Base-by-base conservation (phyloP, 37 sponge, comb jelly and placozoan species). In the Ianthella basta region DNA sequence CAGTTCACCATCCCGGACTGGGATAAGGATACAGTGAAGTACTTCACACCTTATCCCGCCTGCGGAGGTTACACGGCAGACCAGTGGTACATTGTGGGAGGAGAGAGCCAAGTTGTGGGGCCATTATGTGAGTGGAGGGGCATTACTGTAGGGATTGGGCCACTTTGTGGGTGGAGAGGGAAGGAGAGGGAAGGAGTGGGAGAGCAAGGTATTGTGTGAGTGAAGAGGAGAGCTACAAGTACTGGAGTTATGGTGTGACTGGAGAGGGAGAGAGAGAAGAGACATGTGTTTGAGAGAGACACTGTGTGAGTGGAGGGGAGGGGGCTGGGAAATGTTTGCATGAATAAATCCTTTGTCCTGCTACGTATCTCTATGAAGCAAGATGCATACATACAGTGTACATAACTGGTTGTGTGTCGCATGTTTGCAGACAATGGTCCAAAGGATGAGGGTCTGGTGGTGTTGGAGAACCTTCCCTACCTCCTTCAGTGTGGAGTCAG, bases 61-160 rank as follows among this genome's bases (percentile, higher is more conserved):
- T 90, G 90, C 75, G 90, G 90, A 24, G 74, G 75, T 15, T 90
- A 72, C 35, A 0, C 14, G 33, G 29, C 77, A 0, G 90, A 87
- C 16, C 78, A 86, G 41, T 90, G 86, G 86, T 90, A 90, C 72
- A 44, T 86, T 55, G 86, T 90, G 59, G 90, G 90, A 2, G 90
- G 90, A 40, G 90, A 90, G 77, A 90, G 90, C 55, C 86, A 86
- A 44, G 83, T 86, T 8, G 86, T 90, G 18, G 90, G 90, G 40
- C 90, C 86, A 3, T 82, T 90, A 33, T 90, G 88, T 88, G 25
- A 88, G 88, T 87, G 23, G 24, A 16, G 27, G 20, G 40, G 59
- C 59, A 57, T 15, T 57, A 18, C 59, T 20, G 18, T 20, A 57
- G 18, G 18, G 15, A 57, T 57, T 20, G 59, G 59, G 59, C 18